phyloP scores from a whole-genome alignment of 2,888 invertebrate species.

The Arctia plantaginis region DNA sequence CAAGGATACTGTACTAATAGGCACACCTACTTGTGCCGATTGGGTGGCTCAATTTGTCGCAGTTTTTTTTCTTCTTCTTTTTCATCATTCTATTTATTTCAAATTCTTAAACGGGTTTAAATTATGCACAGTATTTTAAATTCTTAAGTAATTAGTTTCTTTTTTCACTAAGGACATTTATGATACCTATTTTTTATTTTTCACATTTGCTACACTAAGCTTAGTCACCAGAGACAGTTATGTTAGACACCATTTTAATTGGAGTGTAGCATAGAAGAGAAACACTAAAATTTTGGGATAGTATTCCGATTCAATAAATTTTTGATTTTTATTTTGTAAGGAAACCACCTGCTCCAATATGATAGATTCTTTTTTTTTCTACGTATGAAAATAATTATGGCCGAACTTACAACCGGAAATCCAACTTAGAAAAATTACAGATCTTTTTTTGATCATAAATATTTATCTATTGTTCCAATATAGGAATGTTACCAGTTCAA shows the following conservation, averaged over 20 bases:
- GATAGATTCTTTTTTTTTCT: too few species aligned
- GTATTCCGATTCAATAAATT: neutral
- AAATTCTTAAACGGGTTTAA: neutral
- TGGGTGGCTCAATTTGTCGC: neutral
- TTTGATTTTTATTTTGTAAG: neutral
- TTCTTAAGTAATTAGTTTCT: neutral
- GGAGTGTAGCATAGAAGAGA: neutral
- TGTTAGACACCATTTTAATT: neutral
- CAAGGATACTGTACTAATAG: conserved; percentile 29
- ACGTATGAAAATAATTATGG: too few species aligned
- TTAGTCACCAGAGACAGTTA: too few species aligned
- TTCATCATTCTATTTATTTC: neutral
- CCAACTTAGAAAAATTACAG: too few species aligned
- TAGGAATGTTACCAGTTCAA: neutral
- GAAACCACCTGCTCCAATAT: too few species aligned
- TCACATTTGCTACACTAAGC: neutral
- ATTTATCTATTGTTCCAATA: neutral
- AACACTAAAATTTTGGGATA: neutral
- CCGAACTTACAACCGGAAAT: too few species aligned
- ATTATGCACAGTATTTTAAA: neutral
- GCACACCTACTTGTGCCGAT: conserved; percentile 6
- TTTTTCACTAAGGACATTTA: neutral
- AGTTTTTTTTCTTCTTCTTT: neutral
- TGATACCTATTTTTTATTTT: neutral
- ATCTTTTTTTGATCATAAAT: neutral